Percentiles rank a stretch among this genome's conserved stretches.
These are phyloP conservation scores for Pterophyllum scalare DNA, from an alignment of 2,113 vertebrate genomes.

Conservation along the genomic window DNA sequence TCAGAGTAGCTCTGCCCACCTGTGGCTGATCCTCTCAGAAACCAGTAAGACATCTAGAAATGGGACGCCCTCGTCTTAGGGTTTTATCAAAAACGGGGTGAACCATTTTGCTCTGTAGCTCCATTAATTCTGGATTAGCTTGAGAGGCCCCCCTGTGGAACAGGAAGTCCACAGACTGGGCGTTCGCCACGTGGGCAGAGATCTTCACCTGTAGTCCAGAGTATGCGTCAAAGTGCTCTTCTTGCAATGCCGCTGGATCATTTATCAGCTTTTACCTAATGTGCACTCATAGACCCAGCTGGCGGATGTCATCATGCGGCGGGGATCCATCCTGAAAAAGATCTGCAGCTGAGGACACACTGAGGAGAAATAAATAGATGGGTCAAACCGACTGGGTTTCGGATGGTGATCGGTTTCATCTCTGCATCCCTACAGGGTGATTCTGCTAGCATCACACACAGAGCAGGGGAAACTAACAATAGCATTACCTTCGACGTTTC, in stretches of 20 bases:
- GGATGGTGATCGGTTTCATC: neutral
- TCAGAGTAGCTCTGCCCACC: no score
- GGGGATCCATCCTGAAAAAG: neutral
- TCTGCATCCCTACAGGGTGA: neutral
- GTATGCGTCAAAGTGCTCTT: neutral
- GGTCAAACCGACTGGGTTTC: neutral
- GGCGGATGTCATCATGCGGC: neutral
- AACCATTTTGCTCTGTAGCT: no score
- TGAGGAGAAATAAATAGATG: neutral
- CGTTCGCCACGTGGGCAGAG: no score
- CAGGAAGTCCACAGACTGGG: neutral
- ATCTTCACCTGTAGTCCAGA: neutral
- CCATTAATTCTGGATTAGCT: neutral
- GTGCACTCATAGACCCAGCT: neutral
- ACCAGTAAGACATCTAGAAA: no score
- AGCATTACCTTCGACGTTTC: no score
- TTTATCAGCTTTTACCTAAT: neutral
- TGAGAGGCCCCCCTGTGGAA: neutral
- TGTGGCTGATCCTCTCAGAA: no score
- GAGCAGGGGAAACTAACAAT: neutral
- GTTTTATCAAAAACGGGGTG: no score
- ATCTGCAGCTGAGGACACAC: neutral
- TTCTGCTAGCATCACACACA: neutral
- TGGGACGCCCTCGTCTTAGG: no score
- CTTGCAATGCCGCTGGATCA: neutral